Evolutionary conservation across 1,140 invertebrate genomes (phyloP), one percentile per base, ranked within the genome.

Genomic region (Neotoxoptera formosana): DNA sequence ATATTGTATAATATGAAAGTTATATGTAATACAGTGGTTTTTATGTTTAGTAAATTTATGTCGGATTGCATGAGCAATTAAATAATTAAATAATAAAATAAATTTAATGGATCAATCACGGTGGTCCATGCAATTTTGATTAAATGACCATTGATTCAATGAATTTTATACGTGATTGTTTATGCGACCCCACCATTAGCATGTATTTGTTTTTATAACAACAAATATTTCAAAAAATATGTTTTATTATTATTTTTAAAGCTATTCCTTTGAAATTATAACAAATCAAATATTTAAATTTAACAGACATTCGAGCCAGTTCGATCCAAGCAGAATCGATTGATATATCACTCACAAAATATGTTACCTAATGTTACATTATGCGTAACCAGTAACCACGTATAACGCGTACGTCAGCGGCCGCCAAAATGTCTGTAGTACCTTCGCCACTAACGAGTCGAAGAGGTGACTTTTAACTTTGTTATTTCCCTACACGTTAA

Each of bases 1-100:
- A 67, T 67, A 67, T 67, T 67, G 30, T 67, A 67, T 67, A 67
- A 67, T 67, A 67, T 67, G 60, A 67, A 67, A 67, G 60, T 67
- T 67, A 67, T 67, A 25, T n/a, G 60, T 67, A 30, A 67, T 67
- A 67, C 30, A n/a, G 30, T 67, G 60, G 60, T n/a, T 67, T 51
- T 51, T 20, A 20, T 1, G 8, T 17, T 51, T 20, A 20, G 17
- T 51, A 51, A 67, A n/a, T 67, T 11, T 67, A 67, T n/a, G 60
- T 14, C 3, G 60, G 7, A 67, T 67, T n/a, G 60, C 60, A 14
- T 14, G 30, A 60, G 9, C 1, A 25, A 9, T 25, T 60, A 60
- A 30, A 30, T 67, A n/a, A 67, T 67, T 67, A 14, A 67, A 67
- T 67, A 30, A 67, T 67, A 3, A 14, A 67, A 11, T 30, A 14